These are phyloP conservation scores for Drosophila hamatofila DNA, from an alignment of 2,888 invertebrate species.

Conservation along the genomic window DNA sequence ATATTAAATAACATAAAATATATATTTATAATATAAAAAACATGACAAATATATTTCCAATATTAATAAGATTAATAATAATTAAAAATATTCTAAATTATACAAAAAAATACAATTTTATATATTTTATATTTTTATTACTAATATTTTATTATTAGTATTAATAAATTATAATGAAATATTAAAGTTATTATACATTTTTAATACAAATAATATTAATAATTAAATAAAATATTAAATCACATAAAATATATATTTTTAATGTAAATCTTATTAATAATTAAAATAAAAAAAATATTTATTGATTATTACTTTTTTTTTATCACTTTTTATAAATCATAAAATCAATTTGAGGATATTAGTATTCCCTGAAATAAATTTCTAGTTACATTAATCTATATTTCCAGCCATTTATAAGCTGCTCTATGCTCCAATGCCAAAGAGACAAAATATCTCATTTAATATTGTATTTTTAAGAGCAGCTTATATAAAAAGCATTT, in stretches of 20 bases:
- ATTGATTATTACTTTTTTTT: neutral
- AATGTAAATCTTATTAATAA: too few relatives aligned
- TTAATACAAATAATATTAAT: too few relatives aligned
- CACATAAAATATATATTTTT: too few relatives aligned
- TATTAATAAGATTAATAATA: neutral
- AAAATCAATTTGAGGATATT: neutral
- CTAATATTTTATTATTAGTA: too few relatives aligned
- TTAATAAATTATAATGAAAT: too few relatives aligned
- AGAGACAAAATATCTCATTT: neutral
- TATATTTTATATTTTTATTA: too few relatives aligned
- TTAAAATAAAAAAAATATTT: too few relatives aligned
- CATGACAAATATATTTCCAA: neutral
- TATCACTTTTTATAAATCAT: neutral
- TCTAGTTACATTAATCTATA: neutral
- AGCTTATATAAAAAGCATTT: neutral
- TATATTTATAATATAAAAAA: neutral
- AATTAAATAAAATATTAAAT: too few relatives aligned
- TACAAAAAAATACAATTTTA: too few relatives aligned
- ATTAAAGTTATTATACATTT: too few relatives aligned
- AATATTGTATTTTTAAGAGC: neutral
- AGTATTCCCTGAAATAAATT: neutral
- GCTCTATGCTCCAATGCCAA: too few relatives aligned
- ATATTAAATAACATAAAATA: neutral
- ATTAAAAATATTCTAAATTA: too few relatives aligned
- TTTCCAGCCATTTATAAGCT: neutral